These are phyloP conservation scores for Zaprionus davidi DNA, from an alignment of 1,140 invertebrate genomes.

Conservation along the genomic window DNA sequence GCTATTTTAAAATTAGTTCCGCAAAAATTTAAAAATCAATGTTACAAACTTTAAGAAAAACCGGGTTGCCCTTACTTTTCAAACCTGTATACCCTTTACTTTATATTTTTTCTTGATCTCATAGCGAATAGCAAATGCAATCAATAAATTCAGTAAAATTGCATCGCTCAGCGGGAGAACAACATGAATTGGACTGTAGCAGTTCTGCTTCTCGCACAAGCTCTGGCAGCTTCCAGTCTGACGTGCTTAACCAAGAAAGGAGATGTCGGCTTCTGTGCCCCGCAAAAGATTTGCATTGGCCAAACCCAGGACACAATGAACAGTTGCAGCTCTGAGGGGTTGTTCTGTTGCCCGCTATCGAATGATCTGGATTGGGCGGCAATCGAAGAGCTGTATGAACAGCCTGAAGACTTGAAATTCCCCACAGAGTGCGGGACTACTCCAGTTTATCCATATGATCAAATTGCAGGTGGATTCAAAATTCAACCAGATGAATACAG, in stretches of 20 bases:
- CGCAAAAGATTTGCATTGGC: background rate
- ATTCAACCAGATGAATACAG: slow-evolving; percentile 14
- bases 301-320: background rate
- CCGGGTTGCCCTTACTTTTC: no score
- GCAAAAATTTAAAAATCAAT: background rate
- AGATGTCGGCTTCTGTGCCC: background rate
- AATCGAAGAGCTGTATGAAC: background rate
- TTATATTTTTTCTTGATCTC: no score
- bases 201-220: background rate
- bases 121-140: background rate
- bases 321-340: background rate
- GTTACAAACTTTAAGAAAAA: no score
- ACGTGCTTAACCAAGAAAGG: background rate
- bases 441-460: background rate
- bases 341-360: background rate
- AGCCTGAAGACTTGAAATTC: background rate
- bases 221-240: background rate
- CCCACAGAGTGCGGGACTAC: slow-evolving; percentile 13
- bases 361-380: background rate
- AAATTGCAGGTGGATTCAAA: slow-evolving; percentile 1
- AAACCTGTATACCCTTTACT: no score
- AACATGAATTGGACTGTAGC: background rate
- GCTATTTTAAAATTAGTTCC: no score
- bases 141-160: background rate
- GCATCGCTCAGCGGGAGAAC: background rate